Evolutionary conservation across 2,797 vertebrate genomes (phyloP), one percentile per base, ranked within the genome.

Genomic region (Megalops cyprinoides): DNA sequence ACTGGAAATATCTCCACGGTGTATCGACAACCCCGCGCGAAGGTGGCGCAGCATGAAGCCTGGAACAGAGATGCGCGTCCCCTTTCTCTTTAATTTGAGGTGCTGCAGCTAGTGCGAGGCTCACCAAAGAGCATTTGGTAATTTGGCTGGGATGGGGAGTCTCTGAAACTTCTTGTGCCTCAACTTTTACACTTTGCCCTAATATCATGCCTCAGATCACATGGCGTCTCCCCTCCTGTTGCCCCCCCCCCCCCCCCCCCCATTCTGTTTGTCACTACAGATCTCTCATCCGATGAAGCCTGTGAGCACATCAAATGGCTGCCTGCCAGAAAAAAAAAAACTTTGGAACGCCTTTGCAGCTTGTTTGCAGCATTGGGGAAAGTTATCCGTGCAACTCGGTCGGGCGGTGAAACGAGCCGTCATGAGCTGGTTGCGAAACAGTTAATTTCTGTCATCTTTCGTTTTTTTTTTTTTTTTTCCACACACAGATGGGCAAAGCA

Each of bases 1-100:
- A 87, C 83, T 86, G 62, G 86, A 90, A 88, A 88, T 84, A 83
- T 87, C 88, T 87, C 84, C 58, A 42, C 65, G 79, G 84, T 31
- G 65, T 78, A 87, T 89, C 81, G 73, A 79, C n/a, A 15, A 69
- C 84, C 82, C 34, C 31, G 81, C 78, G 53, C 83, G 82, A 90
- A 88, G 85, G 87, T 87, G 85, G 84, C 85, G 84, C 84, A 81
- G 80, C 81, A 15, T 79, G 86, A 79, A 83, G 78, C 74, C 82
- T 55, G 46, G 76, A 85, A 84, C 28, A 7, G 78, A 79, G 76
- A 23, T 48, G 74, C 1, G 0, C 39, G 77, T 80, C 81, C 84
- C 31, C 73, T 84, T 53, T 62, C 62, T 79, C 78, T 86, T 85
- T 82, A 82, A 87, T 90, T 82, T 84, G 20, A 82, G 75, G 49